Base-by-base conservation (phyloP, 2,888 invertebrate genomes). In the Tanypteryx hageni region DNA sequence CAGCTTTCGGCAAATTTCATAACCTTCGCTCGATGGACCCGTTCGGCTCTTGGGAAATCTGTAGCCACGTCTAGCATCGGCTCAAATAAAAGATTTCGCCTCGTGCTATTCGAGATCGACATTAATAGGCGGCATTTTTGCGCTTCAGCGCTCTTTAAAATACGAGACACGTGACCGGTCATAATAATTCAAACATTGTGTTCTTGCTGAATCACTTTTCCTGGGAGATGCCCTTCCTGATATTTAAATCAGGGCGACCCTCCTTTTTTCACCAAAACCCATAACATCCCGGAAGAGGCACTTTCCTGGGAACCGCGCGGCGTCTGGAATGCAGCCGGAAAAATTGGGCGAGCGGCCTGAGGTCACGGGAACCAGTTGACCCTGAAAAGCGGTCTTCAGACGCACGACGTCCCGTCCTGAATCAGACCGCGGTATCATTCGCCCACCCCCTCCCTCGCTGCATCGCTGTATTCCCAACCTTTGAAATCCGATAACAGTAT, bases 251-350 rank as follows among this genome's bases (percentile, higher is more conserved):
- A 61, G 61, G 44, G 44, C 44, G 44, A 44, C 44, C 5, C 44
- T 44, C 44, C 44, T 44, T 44, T 76, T 22, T 61, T 18, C 18
- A 22, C n/a, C 76, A 76, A 22, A 76, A 76, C 10, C 8, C 76
- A 76, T 27, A 27, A 44, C 16, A 31, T 31, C 89, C 89, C 89
- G 89, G 89, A 89, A 89, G 89, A 89, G 16, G 61, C 0, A 5
- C 13, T 58, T 31, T 61, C 61, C 89, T 22, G 89, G 83, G 86
- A 86, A 86, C 22, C 59, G 18, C 18, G 64, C 27, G 64, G 31
- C 64, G 64, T 18, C 16, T 22, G 89, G 89, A 89, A 89, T 89
- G 89, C 89, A 89, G 89, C 61, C 59, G 86, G 86, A 86, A 86
- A 86, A 31, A 59, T 57, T 14, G 61, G 61, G 9, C 11, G 83